Evolutionary conservation across 2,113 vertebrate genomes (phyloP), one percentile per base, ranked within the genome.

Genomic region (Xenus cinereus): DNA sequence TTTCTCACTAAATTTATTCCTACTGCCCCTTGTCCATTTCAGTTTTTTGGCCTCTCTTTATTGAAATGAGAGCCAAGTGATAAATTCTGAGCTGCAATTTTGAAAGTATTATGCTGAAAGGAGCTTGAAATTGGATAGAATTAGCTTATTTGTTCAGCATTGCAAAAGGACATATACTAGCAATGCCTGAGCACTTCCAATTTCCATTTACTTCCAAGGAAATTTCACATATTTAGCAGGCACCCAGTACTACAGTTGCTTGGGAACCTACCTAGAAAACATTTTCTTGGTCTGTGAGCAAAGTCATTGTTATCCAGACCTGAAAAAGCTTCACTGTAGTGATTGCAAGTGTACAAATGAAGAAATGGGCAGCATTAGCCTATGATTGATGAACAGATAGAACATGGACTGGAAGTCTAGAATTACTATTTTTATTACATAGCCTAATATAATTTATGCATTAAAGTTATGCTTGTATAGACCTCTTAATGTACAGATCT

Each of bases 61-160:
- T 74, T 90, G 83, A 92, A 86, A 88, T 88, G 37, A 86, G 50
- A 94, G 64, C 18, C 87, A 91, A 95, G 92, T 41, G 60, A 92
- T 84, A 95, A 95, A 92, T n/a, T 96, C 89, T 77, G 68, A 93
- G 64, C 50, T 86, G 62, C 57, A 88, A 84, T 95, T 95, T 90
- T 83, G 68, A 80, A 90, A 90, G 59, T 86, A 74, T 90, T 90
- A 89, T 81, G 63, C 56, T 92, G 83, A 95, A 92, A 95, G 86
- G 27, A 80, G 59, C 79, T 95, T 93, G 86, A 90, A 95, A 95
- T 95, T 92, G 89, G 73, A 80, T 83, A 90, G 79, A 93, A 95
- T 95, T 95, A 92, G 43, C 56, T 83, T 77, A 92, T 90, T 84
- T 10, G 0, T 92, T 83, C 93, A 81, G n/a, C 50, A 57, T 7